Evolutionary conservation across 2,888 invertebrate species (phyloP).

Genomic region (Morpho deidamia): DNA sequence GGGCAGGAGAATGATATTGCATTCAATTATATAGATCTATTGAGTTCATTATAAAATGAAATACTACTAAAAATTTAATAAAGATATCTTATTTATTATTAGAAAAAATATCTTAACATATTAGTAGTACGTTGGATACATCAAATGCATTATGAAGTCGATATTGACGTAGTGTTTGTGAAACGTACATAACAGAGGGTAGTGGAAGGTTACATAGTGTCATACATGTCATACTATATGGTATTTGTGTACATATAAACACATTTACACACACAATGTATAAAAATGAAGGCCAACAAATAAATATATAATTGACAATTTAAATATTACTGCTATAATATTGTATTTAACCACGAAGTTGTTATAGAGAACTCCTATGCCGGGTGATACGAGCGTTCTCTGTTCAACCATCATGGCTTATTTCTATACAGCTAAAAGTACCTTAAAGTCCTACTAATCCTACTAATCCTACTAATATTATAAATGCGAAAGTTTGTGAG

Average conservation of each 20-base stretch:
- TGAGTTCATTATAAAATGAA: neutral
- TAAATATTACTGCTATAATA: no score
- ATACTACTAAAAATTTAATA: neutral
- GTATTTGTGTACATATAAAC: neutral
- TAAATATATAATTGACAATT: no score
- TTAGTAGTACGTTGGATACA: constrained; percentile 3
- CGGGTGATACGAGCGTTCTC: no score
- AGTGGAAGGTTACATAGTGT: constrained; percentile 16
- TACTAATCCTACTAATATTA: no score
- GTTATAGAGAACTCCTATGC: no score
- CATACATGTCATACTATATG: neutral
- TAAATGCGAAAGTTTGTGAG: no score
- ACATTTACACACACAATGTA: neutral
- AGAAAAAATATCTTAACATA: constrained; percentile 5
- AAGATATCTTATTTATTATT: no score
- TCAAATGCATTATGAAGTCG: neutral
- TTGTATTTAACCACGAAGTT: no score
- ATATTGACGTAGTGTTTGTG: neutral
- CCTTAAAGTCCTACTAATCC: no score
- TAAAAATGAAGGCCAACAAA: neutral
- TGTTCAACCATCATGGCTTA: no score
- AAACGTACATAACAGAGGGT: constrained; percentile 8
- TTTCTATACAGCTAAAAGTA: no score
- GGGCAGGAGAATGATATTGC: no score
- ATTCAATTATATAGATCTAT: neutral